Evolutionary conservation across 1,140 invertebrate genomes (phyloP), one percentile per base, ranked within the genome.

Genomic region (Tribolium madens): DNA sequence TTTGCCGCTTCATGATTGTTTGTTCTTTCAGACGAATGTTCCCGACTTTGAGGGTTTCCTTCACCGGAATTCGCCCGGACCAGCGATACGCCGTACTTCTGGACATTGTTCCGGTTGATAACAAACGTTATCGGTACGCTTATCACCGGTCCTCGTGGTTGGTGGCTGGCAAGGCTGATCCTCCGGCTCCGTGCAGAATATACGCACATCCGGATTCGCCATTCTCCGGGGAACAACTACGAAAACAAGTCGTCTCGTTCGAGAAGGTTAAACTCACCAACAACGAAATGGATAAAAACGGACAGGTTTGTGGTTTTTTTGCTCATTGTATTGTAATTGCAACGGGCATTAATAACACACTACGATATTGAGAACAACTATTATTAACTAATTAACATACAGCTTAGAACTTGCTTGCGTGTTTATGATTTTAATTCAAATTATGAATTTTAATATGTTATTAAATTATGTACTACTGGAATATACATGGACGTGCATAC

Each of bases 181-280:
- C 97, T 73, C 96, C 96, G 42, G 96, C 97, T 9, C 96, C 96
- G 36, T 92, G 93, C 60, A 89, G 97, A 70, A 91, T 99, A 78
- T 99, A 99, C 88, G 91, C 96, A 64, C 98, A 99, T 90, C 98
- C 98, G 3, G 98, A 99, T 87, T 97, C 96, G 57, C 98, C 98
- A 57, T 99, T 97, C 88, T 96, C 94, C 78, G 97, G 96, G 42
- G 97, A 99, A 85, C 96, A 98, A 87, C 90, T 99, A 26, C 89
- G 93, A 80, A 98, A 98, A 87, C 97, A 99, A 88, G 95, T 98
- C 83, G 96, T 99, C 82, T 98, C 97, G 77, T 99, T 99, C 88
- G 98, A 99, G 90, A 99, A 99, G 89, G 96, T 99, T 86, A 99
- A 99, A 88, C 92, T 99, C 79, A 99, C 98, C 86, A 99, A 99